phyloP scores from a whole-genome alignment of 2,797 vertebrate species.

The Paratrypauchen microcephalus region DNA sequence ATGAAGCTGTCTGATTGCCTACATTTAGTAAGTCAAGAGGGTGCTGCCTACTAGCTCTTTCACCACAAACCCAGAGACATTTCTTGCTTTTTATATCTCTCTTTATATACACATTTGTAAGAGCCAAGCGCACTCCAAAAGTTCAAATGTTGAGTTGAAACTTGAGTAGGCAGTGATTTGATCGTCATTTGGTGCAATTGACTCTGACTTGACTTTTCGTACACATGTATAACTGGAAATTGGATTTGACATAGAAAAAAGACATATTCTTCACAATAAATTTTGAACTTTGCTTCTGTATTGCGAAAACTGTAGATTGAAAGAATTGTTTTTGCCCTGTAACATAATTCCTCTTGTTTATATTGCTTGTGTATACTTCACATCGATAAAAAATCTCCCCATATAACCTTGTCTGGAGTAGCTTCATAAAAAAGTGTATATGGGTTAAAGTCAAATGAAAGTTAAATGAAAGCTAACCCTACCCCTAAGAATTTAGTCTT shows the following conservation, averaged over 20 bases:
- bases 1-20: conserved; percentile 62
- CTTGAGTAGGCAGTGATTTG: conserved; percentile 20
- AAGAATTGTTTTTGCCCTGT: background rate
- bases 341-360: background rate
- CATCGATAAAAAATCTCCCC: background rate
- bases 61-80: conserved; percentile 37
- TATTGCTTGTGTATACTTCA: background rate
- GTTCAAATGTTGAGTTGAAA: conserved; percentile 38
- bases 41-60: conserved; percentile 43
- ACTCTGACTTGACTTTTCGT: conserved; percentile 20
- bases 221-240: conserved; percentile 15
- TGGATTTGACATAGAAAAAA: conserved; percentile 34
- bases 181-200: conserved; percentile 19
- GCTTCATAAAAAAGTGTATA: background rate
- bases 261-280: conserved; percentile 29
- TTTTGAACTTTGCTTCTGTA: conserved; percentile 15
- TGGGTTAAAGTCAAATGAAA: conserved; percentile 24
- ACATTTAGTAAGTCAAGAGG: conserved; percentile 52
- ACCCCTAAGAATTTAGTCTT: conserved; percentile 7
- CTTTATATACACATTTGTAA: conserved; percentile 24
- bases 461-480: conserved; percentile 20
- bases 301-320: background rate
- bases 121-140: conserved; percentile 17
- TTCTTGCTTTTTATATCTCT: conserved; percentile 34
- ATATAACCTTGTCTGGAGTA: background rate